phyloP scores from a whole-genome alignment of 2,797 vertebrate species.

The Manis crassicaudata region DNA sequence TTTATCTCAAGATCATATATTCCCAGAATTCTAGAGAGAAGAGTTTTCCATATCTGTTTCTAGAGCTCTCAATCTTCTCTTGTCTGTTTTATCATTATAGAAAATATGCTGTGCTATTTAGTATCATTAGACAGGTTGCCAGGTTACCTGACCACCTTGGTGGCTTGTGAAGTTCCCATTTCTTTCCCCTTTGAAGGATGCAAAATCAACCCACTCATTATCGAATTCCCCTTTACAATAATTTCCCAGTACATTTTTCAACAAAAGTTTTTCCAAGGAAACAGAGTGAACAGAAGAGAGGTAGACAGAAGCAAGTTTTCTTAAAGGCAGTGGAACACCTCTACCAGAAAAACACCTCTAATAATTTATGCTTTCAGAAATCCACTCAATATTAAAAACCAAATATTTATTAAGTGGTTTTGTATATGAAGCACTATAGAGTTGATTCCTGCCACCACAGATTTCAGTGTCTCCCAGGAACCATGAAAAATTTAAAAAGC shows the following conservation, averaged over 20 bases:
- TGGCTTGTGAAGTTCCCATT: background rate
- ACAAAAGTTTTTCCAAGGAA: background rate
- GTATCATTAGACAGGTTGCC: background rate
- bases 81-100: background rate
- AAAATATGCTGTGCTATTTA: background rate
- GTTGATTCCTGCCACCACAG: background rate
- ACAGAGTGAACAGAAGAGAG: too few species aligned
- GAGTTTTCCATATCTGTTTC: conserved; percentile 44
- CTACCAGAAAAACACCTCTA: conserved; percentile 33
- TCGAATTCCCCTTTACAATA: background rate
- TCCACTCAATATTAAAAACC: conserved; percentile 43
- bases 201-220: background rate
- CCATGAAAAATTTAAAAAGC: background rate
- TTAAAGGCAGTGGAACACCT: too few species aligned
- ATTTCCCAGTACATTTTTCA: conserved; percentile 19
- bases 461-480: background rate
- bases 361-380: conserved; percentile 58
- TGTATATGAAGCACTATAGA: background rate
- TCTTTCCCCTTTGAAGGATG: background rate
- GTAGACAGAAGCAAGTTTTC: too few species aligned
- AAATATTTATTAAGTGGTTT: conserved; percentile 61
- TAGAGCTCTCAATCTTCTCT: conserved; percentile 21
- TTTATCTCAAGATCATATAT: conserved; percentile 72
- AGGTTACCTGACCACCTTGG: background rate
- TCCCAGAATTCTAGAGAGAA: conserved; percentile 42